Evolutionary conservation across 2,888 invertebrate genomes (phyloP), one percentile per base, ranked within the genome.

Genomic region (Hylaea fasciaria): DNA sequence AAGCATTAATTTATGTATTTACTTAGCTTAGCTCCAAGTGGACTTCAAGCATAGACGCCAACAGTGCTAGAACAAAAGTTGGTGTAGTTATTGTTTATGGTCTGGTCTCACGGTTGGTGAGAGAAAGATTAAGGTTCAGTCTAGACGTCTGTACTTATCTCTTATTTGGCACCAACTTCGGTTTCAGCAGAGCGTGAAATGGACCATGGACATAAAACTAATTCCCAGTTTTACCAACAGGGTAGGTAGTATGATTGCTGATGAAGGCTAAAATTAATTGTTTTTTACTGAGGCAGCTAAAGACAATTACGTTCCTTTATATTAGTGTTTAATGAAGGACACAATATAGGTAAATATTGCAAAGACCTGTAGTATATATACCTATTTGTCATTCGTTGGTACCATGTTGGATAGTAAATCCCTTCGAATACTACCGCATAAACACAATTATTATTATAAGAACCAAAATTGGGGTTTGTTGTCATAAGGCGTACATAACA

Each of bases 31-130:
- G 32, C 51, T 52, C 0, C 1, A 40, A 32, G 4, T 47, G 51
- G 35, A 4, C 8, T 0, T 28, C 5, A 17, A 32, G 39, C 7
- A 11, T 50, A 7, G 12, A 14, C 29, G 57, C 44, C 37, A 54
- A 62, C 49, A 56, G 41, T 22, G 41, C 48, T 58, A 46, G 62
- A 41, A 45, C 51, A 62, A 64, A 32, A 66, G 40, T 63, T 57
- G 62, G 64, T 58, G 59, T 60, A 55, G 54, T 53, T 62, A 62
- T 65, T 59, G 65, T 67, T 67, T 60, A 60, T 60, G 66, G 28
- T 13, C 41, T 46, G 46, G 49, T 59, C 64, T 47, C 62, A 54
- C 56, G 59, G 45, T 37, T 65, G 57, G 62, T 39, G 62, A 62
- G 55, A 52, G 49, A 56, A 60, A 63, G 63, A 66, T 66, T 64